phyloP scores from a whole-genome alignment of 2,797 vertebrate species.

The Leucoraja ocellata region DNA sequence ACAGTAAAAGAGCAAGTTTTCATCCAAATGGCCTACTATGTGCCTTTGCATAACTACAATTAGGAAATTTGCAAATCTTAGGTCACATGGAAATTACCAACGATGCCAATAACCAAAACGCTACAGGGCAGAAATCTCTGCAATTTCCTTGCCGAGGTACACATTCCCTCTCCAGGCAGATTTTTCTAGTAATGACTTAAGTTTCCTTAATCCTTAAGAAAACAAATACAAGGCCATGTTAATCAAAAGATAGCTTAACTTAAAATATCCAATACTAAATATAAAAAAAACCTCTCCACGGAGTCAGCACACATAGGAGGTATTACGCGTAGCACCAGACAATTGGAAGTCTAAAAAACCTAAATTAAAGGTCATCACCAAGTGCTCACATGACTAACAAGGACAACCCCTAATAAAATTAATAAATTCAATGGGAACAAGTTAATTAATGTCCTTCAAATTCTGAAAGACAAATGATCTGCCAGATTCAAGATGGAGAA shows the following conservation, averaged over 20 bases:
- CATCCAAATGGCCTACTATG: not conserved
- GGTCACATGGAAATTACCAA: not conserved
- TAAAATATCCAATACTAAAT: not conserved
- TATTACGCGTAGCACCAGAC: not conserved
- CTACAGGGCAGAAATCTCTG: not conserved
- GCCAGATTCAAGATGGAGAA: not conserved
- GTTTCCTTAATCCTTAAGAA: not conserved
- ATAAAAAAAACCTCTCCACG: not conserved
- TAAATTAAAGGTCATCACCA: not conserved
- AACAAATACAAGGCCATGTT: conserved; percentile 25
- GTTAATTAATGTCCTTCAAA: not conserved
- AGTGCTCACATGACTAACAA: not conserved
- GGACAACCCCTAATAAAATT: too few species aligned
- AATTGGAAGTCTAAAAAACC: not conserved
- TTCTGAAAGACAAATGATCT: not conserved
- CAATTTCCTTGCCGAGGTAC: not conserved
- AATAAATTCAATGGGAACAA: not conserved
- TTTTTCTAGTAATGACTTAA: not conserved
- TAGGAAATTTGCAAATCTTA: not conserved
- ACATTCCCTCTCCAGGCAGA: not conserved
- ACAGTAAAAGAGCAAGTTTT: not conserved
- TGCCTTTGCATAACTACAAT: not conserved
- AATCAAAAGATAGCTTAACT: not conserved
- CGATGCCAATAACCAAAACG: not conserved
- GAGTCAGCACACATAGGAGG: not conserved